Percentiles rank a stretch among this genome's conserved stretches.
Evolutionary conservation across 2,797 vertebrate species (phyloP).

Genomic region (Momotus momota): DNA sequence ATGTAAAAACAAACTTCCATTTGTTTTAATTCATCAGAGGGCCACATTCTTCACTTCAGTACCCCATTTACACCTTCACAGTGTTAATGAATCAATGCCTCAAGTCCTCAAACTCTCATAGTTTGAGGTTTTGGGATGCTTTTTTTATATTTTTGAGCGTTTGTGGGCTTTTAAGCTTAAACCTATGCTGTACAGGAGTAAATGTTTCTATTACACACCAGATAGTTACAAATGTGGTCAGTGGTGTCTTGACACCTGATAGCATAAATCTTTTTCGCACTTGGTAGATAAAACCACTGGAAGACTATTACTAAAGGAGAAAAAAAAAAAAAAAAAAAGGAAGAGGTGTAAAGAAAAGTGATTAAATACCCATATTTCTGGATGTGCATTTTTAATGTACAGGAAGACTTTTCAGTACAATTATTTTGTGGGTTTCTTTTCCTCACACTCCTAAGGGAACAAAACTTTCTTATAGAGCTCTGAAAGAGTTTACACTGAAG

Average conservation of each 20-base stretch:
- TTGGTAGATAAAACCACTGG: not conserved
- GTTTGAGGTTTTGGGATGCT: not conserved
- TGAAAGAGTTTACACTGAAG: not conserved
- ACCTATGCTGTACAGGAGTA: not conserved
- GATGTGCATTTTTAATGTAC: not conserved
- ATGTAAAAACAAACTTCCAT: not conserved
- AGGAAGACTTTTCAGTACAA: not conserved
- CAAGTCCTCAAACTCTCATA: not conserved
- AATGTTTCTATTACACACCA: not conserved
- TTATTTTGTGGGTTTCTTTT: not conserved
- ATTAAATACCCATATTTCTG: not conserved
- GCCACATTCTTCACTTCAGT: not conserved
- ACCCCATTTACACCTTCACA: not conserved
- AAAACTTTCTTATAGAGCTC: not conserved
- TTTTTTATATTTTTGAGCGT: not conserved
- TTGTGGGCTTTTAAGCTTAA: not conserved
- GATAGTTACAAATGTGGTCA: not conserved
- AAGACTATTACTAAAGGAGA: not conserved
- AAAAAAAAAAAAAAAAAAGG: accelerated
- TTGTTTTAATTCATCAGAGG: not conserved
- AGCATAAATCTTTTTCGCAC: not conserved
- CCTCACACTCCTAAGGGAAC: not conserved
- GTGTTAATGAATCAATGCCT: not conserved
- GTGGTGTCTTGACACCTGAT: not conserved
- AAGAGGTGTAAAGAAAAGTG: not conserved